These are phyloP conservation scores for Dipodomys ordii DNA, from an alignment of 2,113 vertebrate species.

Conservation along the genomic window DNA sequence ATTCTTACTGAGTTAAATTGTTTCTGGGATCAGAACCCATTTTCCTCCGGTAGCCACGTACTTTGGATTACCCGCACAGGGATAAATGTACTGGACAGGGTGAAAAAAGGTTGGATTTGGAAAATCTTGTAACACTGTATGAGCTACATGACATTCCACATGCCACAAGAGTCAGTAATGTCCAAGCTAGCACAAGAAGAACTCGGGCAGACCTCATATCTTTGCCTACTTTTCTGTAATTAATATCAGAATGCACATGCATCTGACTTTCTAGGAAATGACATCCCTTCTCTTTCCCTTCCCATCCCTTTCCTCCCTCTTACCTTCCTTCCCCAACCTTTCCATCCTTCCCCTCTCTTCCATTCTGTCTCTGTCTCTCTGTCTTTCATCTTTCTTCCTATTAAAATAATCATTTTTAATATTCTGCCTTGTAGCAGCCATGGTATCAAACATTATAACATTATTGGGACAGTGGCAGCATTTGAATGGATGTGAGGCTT, in stretches of 20 bases:
- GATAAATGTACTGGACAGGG: not conserved
- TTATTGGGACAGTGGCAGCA: not conserved
- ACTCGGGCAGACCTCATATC: not conserved
- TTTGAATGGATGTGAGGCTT: not conserved
- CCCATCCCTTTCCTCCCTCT: rapidly evolving
- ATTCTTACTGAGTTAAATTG: not conserved
- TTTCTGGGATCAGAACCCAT: not conserved
- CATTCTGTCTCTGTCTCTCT: rapidly evolving
- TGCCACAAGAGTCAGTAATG: not conserved
- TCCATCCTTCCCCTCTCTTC: not conserved
- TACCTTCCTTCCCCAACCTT: not conserved
- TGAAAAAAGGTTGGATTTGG: not conserved
- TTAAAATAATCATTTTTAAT: not conserved
- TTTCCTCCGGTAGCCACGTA: not conserved
- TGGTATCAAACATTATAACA: not conserved
- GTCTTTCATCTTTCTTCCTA: not conserved
- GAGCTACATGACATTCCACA: not conserved
- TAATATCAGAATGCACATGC: not conserved
- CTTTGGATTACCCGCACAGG: not conserved
- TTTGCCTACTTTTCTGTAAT: not conserved
- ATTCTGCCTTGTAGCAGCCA: not conserved
- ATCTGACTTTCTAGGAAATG: not conserved
- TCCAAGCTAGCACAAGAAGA: not conserved
- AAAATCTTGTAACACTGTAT: not conserved
- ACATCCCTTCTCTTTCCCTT: no score